Evolutionary conservation across 2,113 vertebrate genomes (phyloP).

Genomic region (Xiphorhynchus elegans): DNA sequence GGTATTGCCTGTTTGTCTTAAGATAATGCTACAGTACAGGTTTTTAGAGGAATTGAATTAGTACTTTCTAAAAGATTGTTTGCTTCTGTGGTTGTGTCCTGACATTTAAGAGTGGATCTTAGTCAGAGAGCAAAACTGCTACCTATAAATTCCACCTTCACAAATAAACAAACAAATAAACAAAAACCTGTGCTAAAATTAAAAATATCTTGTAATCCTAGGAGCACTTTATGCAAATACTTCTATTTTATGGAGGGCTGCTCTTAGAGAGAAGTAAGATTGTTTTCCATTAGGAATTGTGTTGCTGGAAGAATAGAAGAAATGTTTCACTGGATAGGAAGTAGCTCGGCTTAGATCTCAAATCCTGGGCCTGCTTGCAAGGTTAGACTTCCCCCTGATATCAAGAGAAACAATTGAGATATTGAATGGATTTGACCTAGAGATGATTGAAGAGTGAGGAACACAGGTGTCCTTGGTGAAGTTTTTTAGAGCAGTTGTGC

Average conservation of each 20-base stretch:
- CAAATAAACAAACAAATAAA: constrained; percentile 10
- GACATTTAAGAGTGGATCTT: not conserved
- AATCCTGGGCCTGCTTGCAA: not conserved
- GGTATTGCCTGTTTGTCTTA: not conserved
- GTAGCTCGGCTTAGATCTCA: not conserved
- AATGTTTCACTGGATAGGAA: not conserved
- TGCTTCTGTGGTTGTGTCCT: constrained; percentile 1
- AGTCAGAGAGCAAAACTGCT: not conserved
- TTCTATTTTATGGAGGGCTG: not conserved
- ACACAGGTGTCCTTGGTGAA: not conserved
- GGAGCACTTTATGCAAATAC: not conserved
- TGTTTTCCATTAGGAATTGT: not conserved
- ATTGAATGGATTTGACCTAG: not conserved
- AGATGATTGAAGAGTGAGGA: not conserved
- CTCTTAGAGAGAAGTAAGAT: not conserved
- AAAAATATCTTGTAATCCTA: not conserved
- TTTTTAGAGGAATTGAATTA: not conserved
- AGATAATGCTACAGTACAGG: not conserved
- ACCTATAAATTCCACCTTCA: not conserved
- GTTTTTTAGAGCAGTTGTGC: not conserved
- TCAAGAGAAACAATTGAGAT: not conserved
- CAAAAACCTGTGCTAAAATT: not conserved
- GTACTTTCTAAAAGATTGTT: not conserved
- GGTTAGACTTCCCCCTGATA: not conserved
- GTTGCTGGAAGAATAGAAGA: not conserved